Conservation (phyloP, 2,113 vertebrate genomes). For the Dasyurus viverrinus region DNA sequence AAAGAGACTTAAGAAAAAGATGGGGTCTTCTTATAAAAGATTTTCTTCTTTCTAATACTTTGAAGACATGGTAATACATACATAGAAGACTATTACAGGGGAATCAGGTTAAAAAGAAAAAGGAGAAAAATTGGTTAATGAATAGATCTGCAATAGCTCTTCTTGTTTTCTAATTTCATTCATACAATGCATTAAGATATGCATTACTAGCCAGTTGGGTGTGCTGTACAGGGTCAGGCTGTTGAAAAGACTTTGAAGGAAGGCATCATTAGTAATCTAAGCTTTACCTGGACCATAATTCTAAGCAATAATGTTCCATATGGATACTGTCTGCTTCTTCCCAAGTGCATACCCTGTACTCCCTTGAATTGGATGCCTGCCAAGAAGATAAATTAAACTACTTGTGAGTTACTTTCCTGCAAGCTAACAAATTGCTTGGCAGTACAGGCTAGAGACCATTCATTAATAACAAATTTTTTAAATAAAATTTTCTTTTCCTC, state of each 20-base stretch:
- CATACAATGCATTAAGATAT: slow-evolving; percentile 84
- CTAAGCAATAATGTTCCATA: slow-evolving; percentile 71
- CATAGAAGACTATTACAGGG: slow-evolving; percentile 28
- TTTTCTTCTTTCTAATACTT: background rate
- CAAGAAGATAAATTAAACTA: slow-evolving; percentile 74
- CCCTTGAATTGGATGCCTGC: slow-evolving; percentile 61
- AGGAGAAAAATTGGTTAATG: slow-evolving; percentile 49
- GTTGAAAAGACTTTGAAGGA: slow-evolving; percentile 84
- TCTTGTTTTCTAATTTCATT: slow-evolving; percentile 89
- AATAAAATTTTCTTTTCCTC: slow-evolving; percentile 16
- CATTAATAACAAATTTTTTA: slow-evolving; percentile 73
- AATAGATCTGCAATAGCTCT: slow-evolving; percentile 60
- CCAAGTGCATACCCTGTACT: slow-evolving; percentile 55
- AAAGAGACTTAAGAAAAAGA: background rate
- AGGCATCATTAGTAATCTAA: slow-evolving; percentile 88
- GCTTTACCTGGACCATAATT: slow-evolving; percentile 72
- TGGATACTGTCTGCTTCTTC: slow-evolving; percentile 71
- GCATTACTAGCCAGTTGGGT: slow-evolving; percentile 73
- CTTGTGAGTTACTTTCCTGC: slow-evolving; percentile 62
- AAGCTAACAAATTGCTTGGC: slow-evolving; percentile 72
- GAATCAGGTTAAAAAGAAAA: slow-evolving; percentile 20
- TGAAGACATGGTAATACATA: background rate
- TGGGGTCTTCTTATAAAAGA: background rate
- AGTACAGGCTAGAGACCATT: slow-evolving; percentile 69
- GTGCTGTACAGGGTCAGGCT: slow-evolving; percentile 84